Percentiles rank a stretch among this genome's conserved stretches.
These are phyloP conservation scores for Itoplectis maculator DNA, from an alignment of 2,888 invertebrate genomes.

Conservation along the genomic window DNA sequence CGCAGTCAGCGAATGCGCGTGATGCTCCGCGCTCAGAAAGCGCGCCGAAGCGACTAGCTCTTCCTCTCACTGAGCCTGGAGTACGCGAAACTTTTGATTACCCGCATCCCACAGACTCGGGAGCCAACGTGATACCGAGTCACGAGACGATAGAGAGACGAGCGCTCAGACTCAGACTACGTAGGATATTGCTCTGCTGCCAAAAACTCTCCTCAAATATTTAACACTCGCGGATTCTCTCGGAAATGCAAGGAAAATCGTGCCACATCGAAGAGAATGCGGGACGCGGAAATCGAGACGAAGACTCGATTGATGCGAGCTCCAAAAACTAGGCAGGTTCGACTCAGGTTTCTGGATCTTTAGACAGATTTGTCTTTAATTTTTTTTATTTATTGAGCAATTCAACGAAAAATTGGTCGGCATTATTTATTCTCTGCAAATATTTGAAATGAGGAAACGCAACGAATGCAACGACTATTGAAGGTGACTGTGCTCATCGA, in stretches of 20 bases:
- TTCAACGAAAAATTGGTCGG: too few species aligned
- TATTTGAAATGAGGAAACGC: too few species aligned
- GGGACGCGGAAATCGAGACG: constrained; percentile 56
- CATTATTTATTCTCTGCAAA: too few species aligned
- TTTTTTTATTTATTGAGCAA: too few species aligned
- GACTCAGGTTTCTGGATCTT: too few species aligned
- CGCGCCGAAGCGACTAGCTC: too few species aligned
- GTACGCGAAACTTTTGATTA: constrained; percentile 81
- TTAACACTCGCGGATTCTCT: constrained; percentile 74
- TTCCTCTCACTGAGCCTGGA: constrained; percentile 17
- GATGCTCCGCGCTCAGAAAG: constrained; percentile 52
- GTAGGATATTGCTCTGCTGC: constrained; percentile 56
- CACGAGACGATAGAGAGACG: constrained; percentile 18
- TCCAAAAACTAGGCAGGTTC: too few species aligned
- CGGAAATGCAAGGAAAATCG: constrained; percentile 51
- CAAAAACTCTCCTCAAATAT: constrained; percentile 75
- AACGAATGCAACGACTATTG: neutral
- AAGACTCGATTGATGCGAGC: too few species aligned
- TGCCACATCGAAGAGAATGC: constrained; percentile 43
- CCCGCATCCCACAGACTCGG: constrained; percentile 77
- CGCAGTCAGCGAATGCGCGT: constrained; percentile 47
- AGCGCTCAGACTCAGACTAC: constrained; percentile 27
- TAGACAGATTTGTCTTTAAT: too few species aligned
- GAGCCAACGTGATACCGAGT: constrained; percentile 71
- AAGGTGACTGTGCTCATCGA: neutral